Conservation (phyloP, 2,888 invertebrate genomes). For the Leucozona laternaria region DNA sequence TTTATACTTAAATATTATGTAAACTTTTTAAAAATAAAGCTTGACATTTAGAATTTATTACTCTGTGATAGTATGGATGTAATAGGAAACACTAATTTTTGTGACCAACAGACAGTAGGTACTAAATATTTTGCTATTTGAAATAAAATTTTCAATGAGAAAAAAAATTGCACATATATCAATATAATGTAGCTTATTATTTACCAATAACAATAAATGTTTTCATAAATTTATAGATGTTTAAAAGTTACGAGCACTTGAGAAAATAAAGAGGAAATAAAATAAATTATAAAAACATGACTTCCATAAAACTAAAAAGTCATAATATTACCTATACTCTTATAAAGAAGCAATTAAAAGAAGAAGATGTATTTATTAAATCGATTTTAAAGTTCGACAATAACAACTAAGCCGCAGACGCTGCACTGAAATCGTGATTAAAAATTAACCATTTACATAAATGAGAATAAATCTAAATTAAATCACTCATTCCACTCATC, state of each 20-base stretch:
- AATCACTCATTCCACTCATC: background rate
- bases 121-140: no score
- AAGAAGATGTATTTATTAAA: slow-evolving; percentile 2
- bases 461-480: background rate
- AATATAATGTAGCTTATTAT: no score
- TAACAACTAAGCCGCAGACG: background rate
- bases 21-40: no score
- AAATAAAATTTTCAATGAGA: no score
- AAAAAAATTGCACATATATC: no score
- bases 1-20: no score
- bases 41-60: no score
- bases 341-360: background rate
- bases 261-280: background rate
- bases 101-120: no score
- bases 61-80: no score
- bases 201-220: no score
- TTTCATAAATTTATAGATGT: background rate
- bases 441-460: background rate
- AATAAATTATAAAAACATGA: background rate
- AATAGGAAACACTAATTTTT: no score
- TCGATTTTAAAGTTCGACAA: background rate
- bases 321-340: background rate
- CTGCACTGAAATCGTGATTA: background rate
- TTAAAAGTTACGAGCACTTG: background rate
- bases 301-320: background rate